These are phyloP conservation scores for Aleiodes sp. DNA, from an alignment of 1,140 invertebrate species.

Conservation along the genomic window DNA sequence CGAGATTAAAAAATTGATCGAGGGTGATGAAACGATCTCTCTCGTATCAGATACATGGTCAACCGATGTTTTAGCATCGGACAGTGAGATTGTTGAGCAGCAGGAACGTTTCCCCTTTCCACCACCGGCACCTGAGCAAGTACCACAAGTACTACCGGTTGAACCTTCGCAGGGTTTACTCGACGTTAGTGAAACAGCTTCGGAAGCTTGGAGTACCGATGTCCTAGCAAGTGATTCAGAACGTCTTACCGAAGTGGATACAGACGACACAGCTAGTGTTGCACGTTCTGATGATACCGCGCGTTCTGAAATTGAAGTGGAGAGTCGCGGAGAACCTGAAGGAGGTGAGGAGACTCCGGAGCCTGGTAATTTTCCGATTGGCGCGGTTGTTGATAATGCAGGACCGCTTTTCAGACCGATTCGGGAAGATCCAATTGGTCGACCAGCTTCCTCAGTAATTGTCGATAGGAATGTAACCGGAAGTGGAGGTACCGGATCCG, in stretches of 20 bases:
- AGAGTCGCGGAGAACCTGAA: conserved; percentile 66
- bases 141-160: conserved; percentile 43
- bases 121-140: conserved; percentile 46
- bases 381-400: conserved; percentile 41
- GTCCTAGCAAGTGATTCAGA: conserved; percentile 95
- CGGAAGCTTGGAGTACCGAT: conserved; percentile 97
- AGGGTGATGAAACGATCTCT: conserved; percentile 92
- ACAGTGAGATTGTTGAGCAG: conserved; percentile 87
- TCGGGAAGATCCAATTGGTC: conserved; percentile 53
- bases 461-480: conserved; percentile 56
- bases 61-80: conserved; percentile 94
- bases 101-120: conserved; percentile 68
- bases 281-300: conserved; percentile 79
- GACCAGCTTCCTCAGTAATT: conserved; percentile 45
- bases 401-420: conserved; percentile 58
- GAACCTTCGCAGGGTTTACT: conserved; percentile 57
- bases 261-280: conserved; percentile 81
- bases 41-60: conserved; percentile 98
- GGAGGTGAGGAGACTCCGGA: conserved; percentile 60
- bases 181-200: conserved; percentile 90
- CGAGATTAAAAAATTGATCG: conserved; percentile 89
- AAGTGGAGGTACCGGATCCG: conserved; percentile 53
- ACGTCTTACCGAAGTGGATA: conserved; percentile 87
- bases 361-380: conserved; percentile 43
- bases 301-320: conserved; percentile 71